A percentile compares a stretch with the other conserved stretches of the same genome.
phyloP scores from a whole-genome alignment of 1,140 invertebrate species.

The Luehdorfia chinensis region DNA sequence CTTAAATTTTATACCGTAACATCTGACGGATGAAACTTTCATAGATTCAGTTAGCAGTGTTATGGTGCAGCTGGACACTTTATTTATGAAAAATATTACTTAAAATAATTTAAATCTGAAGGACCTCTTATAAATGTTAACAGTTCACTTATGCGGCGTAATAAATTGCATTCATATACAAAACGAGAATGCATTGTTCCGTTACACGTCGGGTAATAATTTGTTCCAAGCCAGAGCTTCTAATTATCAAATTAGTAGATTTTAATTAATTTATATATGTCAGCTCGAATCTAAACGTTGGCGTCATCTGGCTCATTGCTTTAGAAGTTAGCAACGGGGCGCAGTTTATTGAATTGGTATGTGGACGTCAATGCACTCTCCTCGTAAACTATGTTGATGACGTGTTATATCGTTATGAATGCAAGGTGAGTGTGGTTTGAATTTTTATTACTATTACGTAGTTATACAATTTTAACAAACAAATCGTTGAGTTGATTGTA shows the following conservation, averaged over 20 bases:
- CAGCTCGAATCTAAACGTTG: conserved; percentile 1
- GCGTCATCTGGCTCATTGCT: conserved; percentile 10
- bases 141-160: neutral
- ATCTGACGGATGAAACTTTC: conserved; percentile 19
- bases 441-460: neutral
- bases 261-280: conserved; percentile 10
- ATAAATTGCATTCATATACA: conserved; percentile 6
- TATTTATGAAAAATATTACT: too few species aligned
- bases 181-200: conserved; percentile 10
- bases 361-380: conserved; percentile 27
- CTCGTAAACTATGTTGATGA: conserved; percentile 21
- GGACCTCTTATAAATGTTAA: too few species aligned
- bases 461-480: neutral
- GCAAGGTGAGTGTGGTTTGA: conserved; percentile 14
- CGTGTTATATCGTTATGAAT: conserved; percentile 24
- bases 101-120: too few species aligned
- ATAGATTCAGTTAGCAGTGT: neutral
- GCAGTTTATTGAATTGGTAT: conserved; percentile 34
- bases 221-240: conserved; percentile 12
- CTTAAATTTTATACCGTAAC: conserved; percentile 26
- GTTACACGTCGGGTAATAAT: conserved; percentile 7
- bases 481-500: neutral
- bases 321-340: conserved; percentile 7
- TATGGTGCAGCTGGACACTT: too few species aligned
- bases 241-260: conserved; percentile 16